Conservation (phyloP, 2,113 vertebrate genomes). For the Gasterosteus nipponicus region DNA sequence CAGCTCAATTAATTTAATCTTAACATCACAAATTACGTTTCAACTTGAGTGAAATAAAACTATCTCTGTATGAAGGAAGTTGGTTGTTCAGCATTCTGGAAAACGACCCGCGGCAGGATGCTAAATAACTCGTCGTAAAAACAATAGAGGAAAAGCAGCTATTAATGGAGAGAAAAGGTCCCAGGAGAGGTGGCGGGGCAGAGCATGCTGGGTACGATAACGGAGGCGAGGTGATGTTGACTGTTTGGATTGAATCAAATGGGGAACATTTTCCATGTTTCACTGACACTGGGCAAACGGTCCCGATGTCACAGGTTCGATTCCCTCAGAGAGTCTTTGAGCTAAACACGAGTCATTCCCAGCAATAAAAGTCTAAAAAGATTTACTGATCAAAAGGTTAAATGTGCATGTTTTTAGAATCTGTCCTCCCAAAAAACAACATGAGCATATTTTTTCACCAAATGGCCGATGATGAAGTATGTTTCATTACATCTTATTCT, state of each 20-base stretch:
- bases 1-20: no score
- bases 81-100: background rate
- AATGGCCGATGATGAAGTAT: no score
- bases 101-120: background rate
- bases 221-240: constrained; percentile 26
- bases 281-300: background rate
- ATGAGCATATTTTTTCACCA: no score
- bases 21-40: background rate
- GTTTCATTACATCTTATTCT: no score
- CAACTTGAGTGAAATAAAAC: background rate
- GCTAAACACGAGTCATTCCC: background rate
- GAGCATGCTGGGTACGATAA: constrained; percentile 54
- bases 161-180: constrained; percentile 38
- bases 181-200: constrained; percentile 34
- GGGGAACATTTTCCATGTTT: constrained; percentile 28
- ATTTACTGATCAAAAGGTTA: background rate
- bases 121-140: constrained; percentile 26
- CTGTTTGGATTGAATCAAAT: constrained; percentile 6
- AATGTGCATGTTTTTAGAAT: no score
- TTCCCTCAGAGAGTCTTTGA: background rate
- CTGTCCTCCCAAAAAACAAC: no score
- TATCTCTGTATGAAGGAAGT: background rate
- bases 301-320: constrained; percentile 1
- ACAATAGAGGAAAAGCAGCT: constrained; percentile 17
- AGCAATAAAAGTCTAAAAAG: background rate